Base-by-base conservation (phyloP, 2,113 vertebrate species). In the Lophura nycthemera region DNA sequence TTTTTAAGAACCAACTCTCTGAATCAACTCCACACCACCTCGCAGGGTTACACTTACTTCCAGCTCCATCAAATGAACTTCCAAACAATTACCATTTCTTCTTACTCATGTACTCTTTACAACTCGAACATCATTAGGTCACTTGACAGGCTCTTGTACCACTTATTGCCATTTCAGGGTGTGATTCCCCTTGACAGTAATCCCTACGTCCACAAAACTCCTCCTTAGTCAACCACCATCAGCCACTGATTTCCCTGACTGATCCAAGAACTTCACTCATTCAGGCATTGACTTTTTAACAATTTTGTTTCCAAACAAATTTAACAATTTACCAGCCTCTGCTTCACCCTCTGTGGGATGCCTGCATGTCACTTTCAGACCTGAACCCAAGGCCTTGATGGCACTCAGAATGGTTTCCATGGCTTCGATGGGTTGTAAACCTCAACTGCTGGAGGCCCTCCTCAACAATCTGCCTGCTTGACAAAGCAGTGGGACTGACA, bases 281-380 rank as follows among this genome's bases (percentile, higher is more conserved):
- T 67, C 38, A 63, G n/a, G 54, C 80, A 63, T 0, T n/a, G 21
- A 43, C n/a, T 48, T 3, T 52, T 27, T 27, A 52, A 52, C 50
- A 52, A 25, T 30, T 43, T 43, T 0, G 5, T n/a, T 30, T 21
- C 63, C 15, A 9, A 36, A 27, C 14, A 9, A 38, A 38, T 38
- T 11, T 38, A 38, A 38, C 38, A 38, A 38, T 13, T 83, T 18
- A 34, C 48, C 73, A 42, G 59, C 4, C 34, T 27, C 27, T 59
- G 8, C 42, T n/a, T 16, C 4, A 16, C 8, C 8, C 8, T 5
- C 40, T 40, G 1, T 2, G 16, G 52, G 36, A 2, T 67, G 25
- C 12, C 7, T 0, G 52, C 5, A 30, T 5, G 13, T 6, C 29
- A 36, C 36, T 34, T 52, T 60, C 4, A 19, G 32, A 32, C 12